Conservation (phyloP, 2,888 invertebrate species). For the Aleiodes testaceus region DNA sequence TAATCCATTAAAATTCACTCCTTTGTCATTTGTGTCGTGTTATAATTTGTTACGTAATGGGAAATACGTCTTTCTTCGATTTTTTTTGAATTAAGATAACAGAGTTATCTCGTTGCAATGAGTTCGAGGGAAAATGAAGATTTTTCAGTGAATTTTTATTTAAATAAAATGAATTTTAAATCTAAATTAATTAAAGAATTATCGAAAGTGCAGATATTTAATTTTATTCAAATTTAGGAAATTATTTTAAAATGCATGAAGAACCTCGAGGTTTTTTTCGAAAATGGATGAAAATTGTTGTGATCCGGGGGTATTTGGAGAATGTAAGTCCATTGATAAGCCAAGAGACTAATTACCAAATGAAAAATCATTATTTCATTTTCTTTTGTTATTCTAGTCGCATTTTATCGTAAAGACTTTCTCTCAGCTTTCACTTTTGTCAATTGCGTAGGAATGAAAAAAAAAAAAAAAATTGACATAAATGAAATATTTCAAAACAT, state of each 20-base stretch:
- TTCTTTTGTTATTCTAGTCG: conserved; percentile 29
- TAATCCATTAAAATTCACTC: no score
- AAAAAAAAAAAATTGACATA: not conserved
- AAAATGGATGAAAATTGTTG: conserved; percentile 66
- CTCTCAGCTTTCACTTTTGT: conserved; percentile 26
- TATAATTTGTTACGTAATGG: no score
- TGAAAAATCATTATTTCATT: not conserved
- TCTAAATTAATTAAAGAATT: not conserved
- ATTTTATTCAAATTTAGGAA: not conserved
- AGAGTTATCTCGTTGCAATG: no score
- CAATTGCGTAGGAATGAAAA: not conserved
- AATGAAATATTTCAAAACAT: not conserved
- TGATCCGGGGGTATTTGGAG: conserved; percentile 61
- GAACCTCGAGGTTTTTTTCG: conserved; percentile 60
- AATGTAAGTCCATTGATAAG: conserved; percentile 57
- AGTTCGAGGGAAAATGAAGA: no score
- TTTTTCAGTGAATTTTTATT: no score
- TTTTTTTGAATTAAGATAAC: no score
- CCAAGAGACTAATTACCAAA: not conserved
- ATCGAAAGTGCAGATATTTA: not conserved
- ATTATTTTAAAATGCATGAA: conserved; percentile 56
- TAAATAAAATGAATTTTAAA: conserved; percentile 6
- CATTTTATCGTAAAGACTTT: conserved; percentile 28
- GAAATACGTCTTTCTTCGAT: no score
- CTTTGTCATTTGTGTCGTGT: no score